These are phyloP conservation scores for Leiothrix lutea DNA, from an alignment of 2,113 vertebrate species.

Conservation along the genomic window DNA sequence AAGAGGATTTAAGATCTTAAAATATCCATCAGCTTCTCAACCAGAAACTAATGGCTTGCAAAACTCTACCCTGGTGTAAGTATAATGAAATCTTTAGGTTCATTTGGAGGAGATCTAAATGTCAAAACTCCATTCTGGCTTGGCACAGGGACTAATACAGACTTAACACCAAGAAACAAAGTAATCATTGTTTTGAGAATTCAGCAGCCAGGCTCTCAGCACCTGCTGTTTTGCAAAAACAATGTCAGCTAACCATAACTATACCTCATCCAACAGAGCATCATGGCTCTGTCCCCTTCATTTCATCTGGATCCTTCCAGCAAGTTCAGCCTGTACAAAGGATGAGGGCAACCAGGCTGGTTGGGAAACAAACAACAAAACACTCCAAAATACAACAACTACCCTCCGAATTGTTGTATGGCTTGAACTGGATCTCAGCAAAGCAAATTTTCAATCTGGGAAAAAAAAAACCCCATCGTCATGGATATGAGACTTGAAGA, in stretches of 20 bases:
- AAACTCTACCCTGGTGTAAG: constrained; percentile 49
- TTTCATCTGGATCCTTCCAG: background rate
- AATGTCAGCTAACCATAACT: background rate
- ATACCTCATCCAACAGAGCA: background rate
- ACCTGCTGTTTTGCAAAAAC: background rate
- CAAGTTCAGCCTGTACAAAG: background rate
- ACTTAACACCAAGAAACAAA: background rate
- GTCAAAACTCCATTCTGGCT: constrained; percentile 64
- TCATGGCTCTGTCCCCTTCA: background rate
- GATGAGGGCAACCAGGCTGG: accelerated
- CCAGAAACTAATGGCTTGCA: constrained; percentile 68
- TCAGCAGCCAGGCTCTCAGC: background rate
- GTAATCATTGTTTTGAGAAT: background rate
- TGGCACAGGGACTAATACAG: background rate
- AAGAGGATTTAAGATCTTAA: constrained; percentile 55
- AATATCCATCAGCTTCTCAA: constrained; percentile 58
- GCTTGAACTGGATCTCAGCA: background rate
- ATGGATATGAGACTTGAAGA: background rate
- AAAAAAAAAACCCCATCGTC: accelerated
- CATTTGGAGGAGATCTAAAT: constrained; percentile 70
- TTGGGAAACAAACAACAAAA: accelerated
- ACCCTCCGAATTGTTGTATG: background rate
- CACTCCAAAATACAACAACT: background rate
- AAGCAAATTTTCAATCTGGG: background rate
- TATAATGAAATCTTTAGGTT: constrained; percentile 67